Evolutionary conservation across 2,797 vertebrate species (phyloP).

Genomic region (Lemur catta): DNA sequence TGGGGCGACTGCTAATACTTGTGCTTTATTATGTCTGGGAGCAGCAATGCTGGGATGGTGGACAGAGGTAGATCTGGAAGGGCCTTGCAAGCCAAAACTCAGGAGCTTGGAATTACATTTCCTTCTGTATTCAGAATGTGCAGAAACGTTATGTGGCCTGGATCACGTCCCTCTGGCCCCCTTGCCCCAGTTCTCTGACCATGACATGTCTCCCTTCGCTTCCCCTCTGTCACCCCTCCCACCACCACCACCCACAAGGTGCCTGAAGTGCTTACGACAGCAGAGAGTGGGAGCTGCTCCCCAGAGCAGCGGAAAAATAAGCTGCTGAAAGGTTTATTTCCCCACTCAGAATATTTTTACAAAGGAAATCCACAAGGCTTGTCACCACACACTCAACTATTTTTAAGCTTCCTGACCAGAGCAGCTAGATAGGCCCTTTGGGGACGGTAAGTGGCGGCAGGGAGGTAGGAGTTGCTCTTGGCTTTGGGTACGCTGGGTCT

Average conservation of each 20-base stretch:
- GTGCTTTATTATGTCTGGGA: not conserved
- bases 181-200: not conserved
- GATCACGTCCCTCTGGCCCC: not conserved
- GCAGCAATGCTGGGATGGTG: not conserved
- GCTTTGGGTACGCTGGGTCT: conserved; percentile 55
- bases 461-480: conserved; percentile 69
- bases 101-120: not conserved
- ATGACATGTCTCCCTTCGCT: not conserved
- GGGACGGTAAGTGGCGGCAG: conserved; percentile 32
- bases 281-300: conserved; percentile 37
- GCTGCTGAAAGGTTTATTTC: conserved; percentile 81
- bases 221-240: not conserved
- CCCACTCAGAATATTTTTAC: conserved; percentile 69
- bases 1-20: not conserved
- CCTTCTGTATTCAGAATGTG: not conserved
- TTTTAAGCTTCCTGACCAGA: conserved; percentile 76
- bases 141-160: not conserved
- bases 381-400: conserved; percentile 77
- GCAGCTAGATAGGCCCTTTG: conserved; percentile 56
- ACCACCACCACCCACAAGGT: not conserved
- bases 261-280: conserved; percentile 52
- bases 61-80: not conserved
- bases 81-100: not conserved
- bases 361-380: conserved; percentile 70
- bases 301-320: conserved; percentile 66